Conservation (phyloP, 30 jellyfish, hydroid and myxozoan genomes). For the Turritopsis rubra region DNA sequence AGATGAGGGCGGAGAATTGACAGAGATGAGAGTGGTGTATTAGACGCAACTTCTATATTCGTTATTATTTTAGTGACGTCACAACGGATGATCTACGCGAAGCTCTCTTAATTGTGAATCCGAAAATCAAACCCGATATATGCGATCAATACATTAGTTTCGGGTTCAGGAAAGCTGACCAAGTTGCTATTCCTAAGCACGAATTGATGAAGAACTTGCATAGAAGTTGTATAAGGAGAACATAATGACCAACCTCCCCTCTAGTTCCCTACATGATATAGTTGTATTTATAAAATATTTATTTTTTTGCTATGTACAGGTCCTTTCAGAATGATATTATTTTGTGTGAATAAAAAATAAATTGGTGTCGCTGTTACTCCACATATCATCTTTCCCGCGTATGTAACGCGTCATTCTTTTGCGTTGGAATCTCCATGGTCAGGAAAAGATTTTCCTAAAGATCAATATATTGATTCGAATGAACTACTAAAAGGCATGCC, state of each 20-base stretch:
- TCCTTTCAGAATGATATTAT: background rate
- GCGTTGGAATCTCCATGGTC: too few species aligned
- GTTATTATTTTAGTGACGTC: constrained; percentile 18
- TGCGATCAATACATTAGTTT: constrained; percentile 33
- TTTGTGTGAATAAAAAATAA: background rate
- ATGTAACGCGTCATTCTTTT: too few species aligned
- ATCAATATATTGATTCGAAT: too few species aligned
- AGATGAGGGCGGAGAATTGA: too few species aligned
- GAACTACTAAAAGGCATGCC: too few species aligned
- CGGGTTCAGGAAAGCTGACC: constrained; percentile 42
- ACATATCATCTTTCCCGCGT: too few species aligned
- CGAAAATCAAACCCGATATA: constrained; percentile 28
- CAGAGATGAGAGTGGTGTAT: too few species aligned
- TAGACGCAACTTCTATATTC: background rate
- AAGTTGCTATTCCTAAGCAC: constrained; percentile 25
- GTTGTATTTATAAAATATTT: too few species aligned
- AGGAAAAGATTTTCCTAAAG: too few species aligned
- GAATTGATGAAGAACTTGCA: constrained; percentile 33
- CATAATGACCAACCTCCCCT: background rate
- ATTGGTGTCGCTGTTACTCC: too few species aligned
- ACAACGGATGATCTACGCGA: constrained; percentile 42
- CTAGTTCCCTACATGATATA: too few species aligned
- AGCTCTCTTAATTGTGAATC: constrained; percentile 38
- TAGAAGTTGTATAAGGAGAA: constrained; percentile 51
- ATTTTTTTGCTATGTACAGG: background rate